Base-by-base conservation (phyloP, 2,797 vertebrate species). In the Mus spretus region DNA sequence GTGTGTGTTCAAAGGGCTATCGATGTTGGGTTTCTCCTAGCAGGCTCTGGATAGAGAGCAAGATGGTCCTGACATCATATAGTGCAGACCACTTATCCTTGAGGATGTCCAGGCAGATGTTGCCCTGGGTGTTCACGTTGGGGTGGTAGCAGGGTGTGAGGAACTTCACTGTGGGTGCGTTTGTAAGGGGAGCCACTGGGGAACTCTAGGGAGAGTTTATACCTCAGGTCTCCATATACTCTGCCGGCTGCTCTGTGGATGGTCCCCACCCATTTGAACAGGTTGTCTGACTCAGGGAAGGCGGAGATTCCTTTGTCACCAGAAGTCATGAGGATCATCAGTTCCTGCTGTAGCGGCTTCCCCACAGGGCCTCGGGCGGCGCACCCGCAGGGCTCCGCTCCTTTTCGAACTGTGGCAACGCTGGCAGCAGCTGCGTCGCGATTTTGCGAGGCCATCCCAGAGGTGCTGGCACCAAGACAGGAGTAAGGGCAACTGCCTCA, bases 261-360 rank as follows among this genome's bases (percentile, higher is more conserved):
- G 80, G 99, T 99, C 31, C 99, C 99, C 13, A 99, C 98, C 99
- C 99, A 99, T 84, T 99, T 99, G 97, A 99, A 99, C 61, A 99
- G 99, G 95, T 99, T 99, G 97, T 99, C 99, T 0, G 99, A 99
- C 90, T 99, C 99, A 3, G 99, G 99, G 96, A 99, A 99, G 0
- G 99, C 99, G 0, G 99, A 99, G 97, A 99, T 99, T 3, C 99
- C 99, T 95, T 99, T 99, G 97, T 99, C 99, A 44, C 99, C 99
- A 0, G 99, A 99, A 99, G 99, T 99, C 99, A 99, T 99, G 34
- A 99, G 99, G 0, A 99, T 99, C 99, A 99, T 99, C 98, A 99
- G 98, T 92, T 99, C 99, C 98, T 99, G 99, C 95, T 99, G 99
- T 97, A 99, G 98, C 98, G 99, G 98, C 98, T 99, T 99, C 67